Evolutionary conservation across 2,113 vertebrate genomes (phyloP).

Genomic region (Ardeotis arabs): DNA sequence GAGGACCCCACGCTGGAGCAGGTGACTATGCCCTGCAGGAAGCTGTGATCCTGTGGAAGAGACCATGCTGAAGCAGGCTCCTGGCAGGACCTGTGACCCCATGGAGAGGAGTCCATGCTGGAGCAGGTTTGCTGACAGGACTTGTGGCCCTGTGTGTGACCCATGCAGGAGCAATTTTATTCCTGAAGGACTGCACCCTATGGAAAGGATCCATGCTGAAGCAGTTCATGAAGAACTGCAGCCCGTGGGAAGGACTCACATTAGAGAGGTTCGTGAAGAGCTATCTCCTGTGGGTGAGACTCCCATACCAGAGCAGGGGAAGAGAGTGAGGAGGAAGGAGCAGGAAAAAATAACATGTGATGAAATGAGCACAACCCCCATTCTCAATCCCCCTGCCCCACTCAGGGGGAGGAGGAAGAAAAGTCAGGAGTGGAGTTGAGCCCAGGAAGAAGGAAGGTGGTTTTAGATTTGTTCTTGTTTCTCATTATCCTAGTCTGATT

Average conservation of each 20-base stretch:
- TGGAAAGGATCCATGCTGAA: background rate
- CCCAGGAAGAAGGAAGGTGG: background rate
- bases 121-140: no score
- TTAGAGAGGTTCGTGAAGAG: background rate
- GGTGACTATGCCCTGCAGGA: background rate
- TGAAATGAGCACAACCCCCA: background rate
- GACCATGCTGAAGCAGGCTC: accelerated
- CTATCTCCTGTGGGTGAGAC: background rate
- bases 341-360: background rate
- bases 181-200: no score
- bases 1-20: accelerated
- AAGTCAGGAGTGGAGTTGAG: background rate
- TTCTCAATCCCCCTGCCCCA: accelerated
- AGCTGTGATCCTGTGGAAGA: background rate
- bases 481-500: background rate
- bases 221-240: background rate
- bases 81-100: background rate
- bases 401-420: background rate
- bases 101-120: no score
- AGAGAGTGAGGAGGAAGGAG: background rate
- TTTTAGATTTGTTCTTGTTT: background rate
- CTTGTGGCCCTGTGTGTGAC: no score
- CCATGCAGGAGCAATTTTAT: no score
- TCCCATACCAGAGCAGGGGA: background rate
- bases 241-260: background rate